Base-by-base conservation (phyloP, 2,113 vertebrate species). In the Syngnathoides biaculeatus region DNA sequence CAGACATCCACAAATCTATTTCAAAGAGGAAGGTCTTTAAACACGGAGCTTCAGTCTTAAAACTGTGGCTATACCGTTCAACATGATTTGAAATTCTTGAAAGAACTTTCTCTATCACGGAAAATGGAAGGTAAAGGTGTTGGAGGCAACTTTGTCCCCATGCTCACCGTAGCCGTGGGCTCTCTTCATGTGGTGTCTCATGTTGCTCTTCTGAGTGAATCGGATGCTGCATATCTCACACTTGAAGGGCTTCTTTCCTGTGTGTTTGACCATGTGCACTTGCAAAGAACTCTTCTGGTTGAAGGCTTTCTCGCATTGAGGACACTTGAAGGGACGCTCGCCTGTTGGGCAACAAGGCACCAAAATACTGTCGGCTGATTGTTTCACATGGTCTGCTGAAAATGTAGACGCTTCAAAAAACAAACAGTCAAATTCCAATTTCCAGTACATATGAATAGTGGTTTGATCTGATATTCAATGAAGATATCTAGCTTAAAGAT, bases 171-270 rank as follows among this genome's bases (percentile, higher is more conserved):
- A 95, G 84, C 94, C 91, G 42, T 99, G 97, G 1, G 96, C 94
- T 26, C 97, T 90, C 83, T 94, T 95, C 96, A 99, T 93, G 72
- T 99, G 97, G 71, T 98, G 92, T 27, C 97, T 98, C 97, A 99
- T 99, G 92, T 99, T 99, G 94, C 97, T 98, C 88, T 98, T 99
- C 93, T 98, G 97, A 0, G 96, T 97, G 90, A 98, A 98, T 59
- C 94, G 91, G 92, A 99, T 95, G 75, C 89, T 91, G 72, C 97
- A 99, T 78, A 95, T 93, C 79, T 94, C 93, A 35, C 97, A 99
- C 78, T 93, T 94, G 69, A 97, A 97, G 27, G 97, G 97, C 86
- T 95, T 93, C 90, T 98, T 96, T 2, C 97, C 97, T 0, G 96
- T 98, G 89, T 98, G 97, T 80, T 98, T 98, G 87, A 98, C 97